Evolutionary conservation across 92 coral and sea anemone species (phyloP).

Genomic region (Metridium senile): DNA sequence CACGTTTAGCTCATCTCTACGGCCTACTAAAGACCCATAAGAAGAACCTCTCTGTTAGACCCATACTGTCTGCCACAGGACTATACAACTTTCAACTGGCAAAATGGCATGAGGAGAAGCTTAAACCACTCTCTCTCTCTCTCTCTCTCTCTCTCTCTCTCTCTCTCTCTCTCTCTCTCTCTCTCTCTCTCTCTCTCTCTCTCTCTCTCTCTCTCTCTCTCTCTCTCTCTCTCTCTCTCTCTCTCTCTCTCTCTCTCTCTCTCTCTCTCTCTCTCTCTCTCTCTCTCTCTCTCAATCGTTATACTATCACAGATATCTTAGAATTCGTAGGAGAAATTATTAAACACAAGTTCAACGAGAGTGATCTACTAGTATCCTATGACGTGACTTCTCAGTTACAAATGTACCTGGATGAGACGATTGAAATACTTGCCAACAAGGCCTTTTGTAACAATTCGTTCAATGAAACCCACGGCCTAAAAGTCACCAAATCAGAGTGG

Average conservation of each 20-base stretch:
- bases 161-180: too few species aligned
- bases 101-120: constrained; percentile 40
- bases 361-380: constrained; percentile 7
- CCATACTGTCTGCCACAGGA: constrained; percentile 43
- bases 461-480: neutral
- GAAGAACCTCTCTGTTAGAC: constrained; percentile 41
- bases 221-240: too few species aligned
- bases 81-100: constrained; percentile 40
- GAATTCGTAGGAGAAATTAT: constrained; percentile 30
- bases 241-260: too few species aligned
- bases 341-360: constrained; percentile 3
- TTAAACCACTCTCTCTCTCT: too few species aligned
- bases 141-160: too few species aligned
- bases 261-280: too few species aligned
- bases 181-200: too few species aligned
- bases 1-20: constrained; percentile 41
- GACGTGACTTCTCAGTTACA: constrained; percentile 11
- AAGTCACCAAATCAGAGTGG: constrained; percentile 4
- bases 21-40: constrained; percentile 45
- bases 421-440: constrained; percentile 11
- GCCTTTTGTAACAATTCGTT: constrained; percentile 17
- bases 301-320: constrained; percentile 41
- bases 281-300: constrained; percentile 42
- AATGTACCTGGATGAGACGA: constrained; percentile 19
- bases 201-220: too few species aligned